Conservation (phyloP, 2,888 invertebrate species). For the Auanema freiburgensis region DNA sequence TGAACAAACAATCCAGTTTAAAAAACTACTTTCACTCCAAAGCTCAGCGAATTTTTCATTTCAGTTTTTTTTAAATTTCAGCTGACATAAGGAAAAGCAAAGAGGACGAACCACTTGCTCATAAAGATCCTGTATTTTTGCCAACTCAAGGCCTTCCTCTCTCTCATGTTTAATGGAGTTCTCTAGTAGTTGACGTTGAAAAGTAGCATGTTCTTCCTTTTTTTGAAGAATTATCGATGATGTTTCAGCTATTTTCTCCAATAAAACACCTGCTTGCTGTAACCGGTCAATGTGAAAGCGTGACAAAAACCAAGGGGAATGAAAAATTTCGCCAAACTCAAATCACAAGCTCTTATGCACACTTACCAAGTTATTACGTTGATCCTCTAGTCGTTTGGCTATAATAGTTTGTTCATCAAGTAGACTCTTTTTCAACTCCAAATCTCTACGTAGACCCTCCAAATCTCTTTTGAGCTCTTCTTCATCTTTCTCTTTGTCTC, state of each 20-base stretch:
- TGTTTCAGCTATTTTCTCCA: constrained; percentile 26
- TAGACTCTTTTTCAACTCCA: constrained; percentile 26
- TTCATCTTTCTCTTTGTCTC: constrained; percentile 25
- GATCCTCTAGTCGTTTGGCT: constrained; percentile 27
- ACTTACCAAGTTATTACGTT: constrained; percentile 22
- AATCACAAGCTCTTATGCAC: too few relatives aligned
- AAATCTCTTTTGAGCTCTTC: constrained; percentile 26
- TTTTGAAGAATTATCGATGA: constrained; percentile 11
- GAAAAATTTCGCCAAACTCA: too few relatives aligned
- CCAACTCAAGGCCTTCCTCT: constrained; percentile 20
- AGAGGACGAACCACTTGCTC: constrained; percentile 24
- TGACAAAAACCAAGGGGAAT: constrained; percentile 2
- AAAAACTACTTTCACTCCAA: too few relatives aligned
- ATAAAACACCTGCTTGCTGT: constrained; percentile 29
- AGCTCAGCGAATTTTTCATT: too few relatives aligned
- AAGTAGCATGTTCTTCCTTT: too few relatives aligned
- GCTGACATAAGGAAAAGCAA: too few relatives aligned
- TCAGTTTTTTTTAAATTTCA: too few relatives aligned
- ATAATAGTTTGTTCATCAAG: constrained; percentile 35
- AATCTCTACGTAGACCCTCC: constrained; percentile 22
- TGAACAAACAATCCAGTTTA: too few relatives aligned
- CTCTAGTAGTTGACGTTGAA: too few relatives aligned
- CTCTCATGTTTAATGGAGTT: constrained; percentile 10
- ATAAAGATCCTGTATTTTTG: constrained; percentile 18
- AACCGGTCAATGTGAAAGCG: background rate